These are phyloP conservation scores for Pristionchus arcanus DNA, from an alignment of 2,888 invertebrate species.

Conservation along the genomic window DNA sequence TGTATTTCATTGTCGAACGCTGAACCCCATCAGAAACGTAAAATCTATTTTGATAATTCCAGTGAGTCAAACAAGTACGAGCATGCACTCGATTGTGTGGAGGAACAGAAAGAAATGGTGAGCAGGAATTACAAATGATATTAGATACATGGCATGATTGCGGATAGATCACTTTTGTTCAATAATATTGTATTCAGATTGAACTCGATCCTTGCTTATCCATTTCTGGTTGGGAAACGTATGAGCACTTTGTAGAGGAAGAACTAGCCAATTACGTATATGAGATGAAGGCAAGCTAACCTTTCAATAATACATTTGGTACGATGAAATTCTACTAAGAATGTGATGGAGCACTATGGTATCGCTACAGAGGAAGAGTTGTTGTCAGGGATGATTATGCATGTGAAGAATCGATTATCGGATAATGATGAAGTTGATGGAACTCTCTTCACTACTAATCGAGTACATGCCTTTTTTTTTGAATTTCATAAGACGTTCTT, in stretches of 20 bases:
- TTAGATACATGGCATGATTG: background rate
- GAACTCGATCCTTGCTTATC: background rate
- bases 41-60: background rate
- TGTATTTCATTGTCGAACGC: background rate
- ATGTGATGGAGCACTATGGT: slow-evolving; percentile 72
- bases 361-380: slow-evolving; percentile 74
- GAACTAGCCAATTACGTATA: slow-evolving; percentile 62
- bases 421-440: slow-evolving; percentile 78
- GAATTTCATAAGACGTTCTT: background rate
- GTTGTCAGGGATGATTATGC: slow-evolving; percentile 70
- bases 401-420: slow-evolving; percentile 71
- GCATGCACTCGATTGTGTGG: slow-evolving; percentile 64
- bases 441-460: slow-evolving; percentile 74
- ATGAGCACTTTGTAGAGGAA: background rate
- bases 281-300: slow-evolving; percentile 58
- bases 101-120: slow-evolving; percentile 53
- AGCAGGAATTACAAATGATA: background rate
- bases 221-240: background rate
- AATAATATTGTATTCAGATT: background rate
- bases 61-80: slow-evolving; percentile 54
- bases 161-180: background rate
- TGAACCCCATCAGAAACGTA: background rate
- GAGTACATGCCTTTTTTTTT: slow-evolving; percentile 56
- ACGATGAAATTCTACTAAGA: slow-evolving; percentile 52
- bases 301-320: background rate